These are phyloP conservation scores for Aphelinus atriplicis DNA, from an alignment of 1,140 invertebrate genomes.

Conservation along the genomic window DNA sequence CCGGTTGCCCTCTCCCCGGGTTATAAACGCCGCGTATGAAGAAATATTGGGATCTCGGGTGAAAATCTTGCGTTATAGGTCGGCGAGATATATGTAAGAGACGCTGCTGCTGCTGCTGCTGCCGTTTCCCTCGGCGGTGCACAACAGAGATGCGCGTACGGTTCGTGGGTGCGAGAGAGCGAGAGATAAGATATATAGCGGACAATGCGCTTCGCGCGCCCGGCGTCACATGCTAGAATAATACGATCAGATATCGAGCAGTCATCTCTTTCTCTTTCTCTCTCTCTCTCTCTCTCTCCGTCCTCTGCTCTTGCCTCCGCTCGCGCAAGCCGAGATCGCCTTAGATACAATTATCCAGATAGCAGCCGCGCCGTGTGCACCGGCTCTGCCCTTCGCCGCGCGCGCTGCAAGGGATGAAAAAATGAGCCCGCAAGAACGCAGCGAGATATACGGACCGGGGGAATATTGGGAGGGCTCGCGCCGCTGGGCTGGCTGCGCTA, in stretches of 20 bases:
- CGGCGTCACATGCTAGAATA: slow-evolving; percentile 37
- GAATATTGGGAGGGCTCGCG: too few species aligned
- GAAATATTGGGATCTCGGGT: slow-evolving; percentile 19
- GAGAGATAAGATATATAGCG: slow-evolving; percentile 38
- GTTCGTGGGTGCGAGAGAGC: slow-evolving; percentile 25
- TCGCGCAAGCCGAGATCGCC: slow-evolving; percentile 46
- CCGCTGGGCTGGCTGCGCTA: too few species aligned
- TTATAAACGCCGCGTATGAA: slow-evolving; percentile 28
- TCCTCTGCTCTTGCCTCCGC: not conserved
- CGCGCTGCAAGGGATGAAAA: slow-evolving; percentile 24
- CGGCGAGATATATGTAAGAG: too few species aligned
- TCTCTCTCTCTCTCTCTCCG: too few species aligned
- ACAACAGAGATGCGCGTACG: slow-evolving; percentile 8
- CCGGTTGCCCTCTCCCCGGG: too few species aligned
- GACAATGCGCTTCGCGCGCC: slow-evolving; percentile 40
- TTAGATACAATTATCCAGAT: slow-evolving; percentile 57
- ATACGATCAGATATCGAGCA: slow-evolving; percentile 46
- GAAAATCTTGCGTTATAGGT: slow-evolving; percentile 8
- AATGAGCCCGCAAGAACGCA: not conserved
- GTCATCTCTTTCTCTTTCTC: slow-evolving; percentile 44
- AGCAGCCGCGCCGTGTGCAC: slow-evolving; percentile 41
- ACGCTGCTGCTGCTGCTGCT: too few species aligned
- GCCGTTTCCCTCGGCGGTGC: too few species aligned
- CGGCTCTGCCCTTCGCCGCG: not conserved
- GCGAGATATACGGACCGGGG: too few species aligned